These are phyloP conservation scores for Thymelicus sylvestris DNA, from an alignment of 2,888 invertebrate species.

Conservation along the genomic window DNA sequence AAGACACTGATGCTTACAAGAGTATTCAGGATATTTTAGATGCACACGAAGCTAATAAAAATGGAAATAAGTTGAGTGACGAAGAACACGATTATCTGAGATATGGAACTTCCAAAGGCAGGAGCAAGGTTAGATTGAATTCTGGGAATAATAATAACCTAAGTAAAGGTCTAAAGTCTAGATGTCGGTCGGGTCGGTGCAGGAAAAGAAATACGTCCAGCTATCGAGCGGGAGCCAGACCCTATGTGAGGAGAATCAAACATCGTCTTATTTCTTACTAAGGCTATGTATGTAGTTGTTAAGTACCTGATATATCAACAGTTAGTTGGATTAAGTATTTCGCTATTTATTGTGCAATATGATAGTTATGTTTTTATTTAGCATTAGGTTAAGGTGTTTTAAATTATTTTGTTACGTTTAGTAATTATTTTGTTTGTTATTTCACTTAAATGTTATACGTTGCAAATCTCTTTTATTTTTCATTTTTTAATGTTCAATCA, in stretches of 20 bases:
- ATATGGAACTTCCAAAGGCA: conserved; percentile 42
- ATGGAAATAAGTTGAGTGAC: conserved; percentile 46
- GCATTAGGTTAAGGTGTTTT: background rate
- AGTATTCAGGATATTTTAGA: conserved; percentile 73
- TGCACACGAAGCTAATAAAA: conserved; percentile 68
- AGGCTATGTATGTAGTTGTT: background rate
- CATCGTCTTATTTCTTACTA: conserved; percentile 49
- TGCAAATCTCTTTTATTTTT: background rate
- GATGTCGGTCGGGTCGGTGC: conserved; percentile 63
- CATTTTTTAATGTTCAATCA: too few species aligned
- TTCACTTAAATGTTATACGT: background rate
- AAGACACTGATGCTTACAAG: conserved; percentile 56
- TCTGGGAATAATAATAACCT: conserved; percentile 48
- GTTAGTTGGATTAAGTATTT: background rate
- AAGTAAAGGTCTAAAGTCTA: conserved; percentile 47
- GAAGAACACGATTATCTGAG: conserved; percentile 51
- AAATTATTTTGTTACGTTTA: background rate
- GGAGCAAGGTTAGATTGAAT: conserved; percentile 50
- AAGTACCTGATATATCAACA: background rate
- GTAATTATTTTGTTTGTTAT: background rate
- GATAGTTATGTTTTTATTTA: background rate
- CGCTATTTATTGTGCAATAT: conserved; percentile 17
- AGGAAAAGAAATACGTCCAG: conserved; percentile 55
- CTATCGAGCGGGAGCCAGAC: conserved; percentile 58
- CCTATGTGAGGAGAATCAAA: conserved; percentile 63